Base-by-base conservation (phyloP, 1,140 invertebrate species). In the Nomia melanderi region DNA sequence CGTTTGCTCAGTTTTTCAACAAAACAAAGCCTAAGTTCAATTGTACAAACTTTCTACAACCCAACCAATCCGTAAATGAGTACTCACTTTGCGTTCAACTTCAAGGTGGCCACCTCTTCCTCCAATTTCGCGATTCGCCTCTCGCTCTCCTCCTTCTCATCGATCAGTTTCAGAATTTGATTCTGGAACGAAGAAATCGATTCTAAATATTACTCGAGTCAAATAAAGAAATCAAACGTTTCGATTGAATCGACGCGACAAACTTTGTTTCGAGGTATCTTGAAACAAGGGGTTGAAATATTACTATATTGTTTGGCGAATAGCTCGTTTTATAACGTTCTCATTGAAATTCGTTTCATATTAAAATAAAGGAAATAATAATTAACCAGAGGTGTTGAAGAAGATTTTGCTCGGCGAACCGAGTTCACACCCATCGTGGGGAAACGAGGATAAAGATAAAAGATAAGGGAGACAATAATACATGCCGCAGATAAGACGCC, bases 41-140 rank as follows among this genome's bases (percentile, higher is more conserved):
- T 59, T 41, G 33, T 1, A 33, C 27, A 36, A 76, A 33, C 39
- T 31, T 69, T 14, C n/a, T 23, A 39, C 5, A 14, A 44, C 23
- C 23, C 69, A 67, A 56, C 39, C 14, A 69, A 47, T 31, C 17
- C 17, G 33, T 69, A 77, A 82, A 62, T n/a, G 33, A 11, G 67
- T 82, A 91, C 91, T 88, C 86, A 92, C 91, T 89, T 92, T 41
- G 84, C 79, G 72, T 85, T 88, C 39, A 90, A 75, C 59, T 90
- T 91, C 39, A 92, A 56, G 2, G 76, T 54, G 47, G 86, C 81
- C 44, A 92, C 74, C 67, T 92, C 90, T 23, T 90, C 87, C 67
- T 92, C 91, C 39, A 92, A 73, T 71, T 86, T 88, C 2, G 66
- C 77, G 33, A 92, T 82, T 14, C 90, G 85, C 74, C 86, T 88